A percentile compares a stretch with the other conserved stretches of the same genome.
These are phyloP conservation scores for Rhogogaster chlorosoma DNA, from an alignment of 2,888 invertebrate genomes.

Conservation along the genomic window DNA sequence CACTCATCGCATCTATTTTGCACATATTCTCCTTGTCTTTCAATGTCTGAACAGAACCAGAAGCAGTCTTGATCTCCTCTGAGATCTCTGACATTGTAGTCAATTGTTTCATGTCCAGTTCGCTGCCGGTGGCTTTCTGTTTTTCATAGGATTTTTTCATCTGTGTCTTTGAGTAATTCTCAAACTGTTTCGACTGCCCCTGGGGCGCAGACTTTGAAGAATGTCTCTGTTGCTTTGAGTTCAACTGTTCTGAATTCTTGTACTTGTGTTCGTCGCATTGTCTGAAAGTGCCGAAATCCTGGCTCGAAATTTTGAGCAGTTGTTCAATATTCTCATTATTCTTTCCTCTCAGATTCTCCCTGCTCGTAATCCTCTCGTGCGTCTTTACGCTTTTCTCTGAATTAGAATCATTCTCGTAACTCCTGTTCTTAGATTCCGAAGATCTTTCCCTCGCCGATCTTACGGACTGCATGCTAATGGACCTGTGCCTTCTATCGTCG, in stretches of 20 bases:
- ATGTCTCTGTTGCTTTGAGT: constrained; percentile 49
- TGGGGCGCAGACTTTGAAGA: constrained; percentile 56
- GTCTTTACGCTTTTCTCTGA: constrained; percentile 60
- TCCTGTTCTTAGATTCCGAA: constrained; percentile 66
- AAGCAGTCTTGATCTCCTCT: constrained; percentile 66
- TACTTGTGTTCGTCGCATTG: constrained; percentile 67
- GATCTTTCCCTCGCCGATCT: constrained; percentile 67
- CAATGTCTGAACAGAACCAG: constrained; percentile 61
- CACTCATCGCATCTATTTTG: constrained; percentile 52
- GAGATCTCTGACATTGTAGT: constrained; percentile 64
- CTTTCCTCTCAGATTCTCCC: constrained; percentile 65
- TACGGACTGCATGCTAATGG: constrained; percentile 61
- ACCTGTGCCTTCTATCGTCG: constrained; percentile 67
- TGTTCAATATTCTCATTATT: constrained; percentile 65
- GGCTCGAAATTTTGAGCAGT: constrained; percentile 67
- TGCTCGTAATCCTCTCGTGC: constrained; percentile 65
- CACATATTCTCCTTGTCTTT: constrained; percentile 57
- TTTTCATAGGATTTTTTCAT: constrained; percentile 66
- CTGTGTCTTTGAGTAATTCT: constrained; percentile 59
- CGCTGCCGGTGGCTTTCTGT: constrained; percentile 63
- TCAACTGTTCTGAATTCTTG: constrained; percentile 52
- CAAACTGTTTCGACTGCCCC: constrained; percentile 58
- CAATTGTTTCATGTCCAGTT: constrained; percentile 63
- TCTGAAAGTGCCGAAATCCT: constrained; percentile 60
- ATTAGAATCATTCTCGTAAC: constrained; percentile 68